A percentile compares a stretch with the other conserved stretches of the same genome.
These are phyloP conservation scores for Plutomurus gul DNA, from an alignment of 1,140 invertebrate species.

Conservation along the genomic window DNA sequence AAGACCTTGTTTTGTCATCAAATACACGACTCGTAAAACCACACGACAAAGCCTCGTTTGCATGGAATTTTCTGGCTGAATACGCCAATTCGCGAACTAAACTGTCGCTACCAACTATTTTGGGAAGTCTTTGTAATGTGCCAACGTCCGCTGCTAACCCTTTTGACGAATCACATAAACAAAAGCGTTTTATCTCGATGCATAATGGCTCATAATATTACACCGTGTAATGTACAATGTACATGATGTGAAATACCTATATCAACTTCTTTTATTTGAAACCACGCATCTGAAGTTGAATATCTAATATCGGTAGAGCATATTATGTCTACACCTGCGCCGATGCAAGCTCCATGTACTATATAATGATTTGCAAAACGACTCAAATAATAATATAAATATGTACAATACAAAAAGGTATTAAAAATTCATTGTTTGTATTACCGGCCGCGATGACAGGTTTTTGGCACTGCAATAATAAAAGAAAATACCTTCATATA, in stretches of 20 bases:
- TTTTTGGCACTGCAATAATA: conserved; percentile 70
- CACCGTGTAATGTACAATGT: too few species aligned
- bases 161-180: conserved; percentile 56
- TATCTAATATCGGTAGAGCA: conserved; percentile 89
- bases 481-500: too few species aligned
- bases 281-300: conserved; percentile 87
- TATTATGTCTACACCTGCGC: conserved; percentile 86
- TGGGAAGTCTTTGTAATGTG: conserved; percentile 89
- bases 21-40: conserved; percentile 79
- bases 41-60: conserved; percentile 75
- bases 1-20: conserved; percentile 69
- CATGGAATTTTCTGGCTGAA: conserved; percentile 79
- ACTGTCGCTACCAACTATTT: conserved; percentile 86
- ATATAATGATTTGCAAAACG: too few species aligned
- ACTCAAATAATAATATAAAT: too few species aligned
- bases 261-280: conserved; percentile 84
- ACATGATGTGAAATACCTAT: conserved; percentile 55
- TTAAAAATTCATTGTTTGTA: too few species aligned
- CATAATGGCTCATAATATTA: too few species aligned
- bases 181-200: neutral
- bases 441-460: conserved; percentile 90
- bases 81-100: conserved; percentile 83
- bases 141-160: conserved; percentile 95
- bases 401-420: too few species aligned
- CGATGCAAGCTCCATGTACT: conserved; percentile 85